A percentile compares a stretch with the other conserved stretches of the same genome.
Conservation (phyloP, 2,113 vertebrate genomes). For the Oriolus oriolus region DNA sequence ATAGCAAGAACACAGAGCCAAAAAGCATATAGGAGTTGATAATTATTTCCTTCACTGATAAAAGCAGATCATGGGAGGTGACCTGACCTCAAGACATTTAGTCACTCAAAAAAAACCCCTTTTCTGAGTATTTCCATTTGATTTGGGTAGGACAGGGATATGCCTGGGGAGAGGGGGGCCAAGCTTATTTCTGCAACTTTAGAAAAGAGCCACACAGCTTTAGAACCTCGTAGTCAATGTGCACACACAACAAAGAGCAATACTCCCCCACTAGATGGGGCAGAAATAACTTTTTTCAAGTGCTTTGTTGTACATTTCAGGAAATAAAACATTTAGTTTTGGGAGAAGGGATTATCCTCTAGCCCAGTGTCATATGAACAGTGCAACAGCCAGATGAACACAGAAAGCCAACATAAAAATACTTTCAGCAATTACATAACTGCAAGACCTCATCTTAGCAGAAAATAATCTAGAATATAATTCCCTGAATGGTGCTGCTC, state of each 20-base stretch:
- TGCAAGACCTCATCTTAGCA: not conserved
- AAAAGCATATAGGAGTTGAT: accelerated
- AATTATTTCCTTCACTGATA: not conserved
- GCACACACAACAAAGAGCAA: not conserved
- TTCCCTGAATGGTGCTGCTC: not conserved
- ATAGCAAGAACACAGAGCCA: not conserved
- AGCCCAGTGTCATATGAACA: not conserved
- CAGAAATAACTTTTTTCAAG: not conserved
- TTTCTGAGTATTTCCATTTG: not conserved
- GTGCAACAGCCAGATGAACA: not conserved
- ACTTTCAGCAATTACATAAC: not conserved
- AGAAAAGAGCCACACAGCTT: not conserved
- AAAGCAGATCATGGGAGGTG: not conserved
- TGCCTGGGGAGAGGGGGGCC: not conserved
- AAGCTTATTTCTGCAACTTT: not conserved
- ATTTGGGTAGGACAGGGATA: not conserved
- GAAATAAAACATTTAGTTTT: not conserved
- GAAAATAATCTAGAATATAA: not conserved
- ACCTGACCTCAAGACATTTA: not conserved
- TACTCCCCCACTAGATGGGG: not conserved
- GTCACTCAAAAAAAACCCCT: not conserved
- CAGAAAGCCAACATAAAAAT: not conserved
- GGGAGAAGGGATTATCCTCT: not conserved
- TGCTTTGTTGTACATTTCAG: not conserved
- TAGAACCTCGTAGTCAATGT: not conserved